Conservation (phyloP, 2,797 vertebrate genomes). For the Lithobates sylvaticus region DNA sequence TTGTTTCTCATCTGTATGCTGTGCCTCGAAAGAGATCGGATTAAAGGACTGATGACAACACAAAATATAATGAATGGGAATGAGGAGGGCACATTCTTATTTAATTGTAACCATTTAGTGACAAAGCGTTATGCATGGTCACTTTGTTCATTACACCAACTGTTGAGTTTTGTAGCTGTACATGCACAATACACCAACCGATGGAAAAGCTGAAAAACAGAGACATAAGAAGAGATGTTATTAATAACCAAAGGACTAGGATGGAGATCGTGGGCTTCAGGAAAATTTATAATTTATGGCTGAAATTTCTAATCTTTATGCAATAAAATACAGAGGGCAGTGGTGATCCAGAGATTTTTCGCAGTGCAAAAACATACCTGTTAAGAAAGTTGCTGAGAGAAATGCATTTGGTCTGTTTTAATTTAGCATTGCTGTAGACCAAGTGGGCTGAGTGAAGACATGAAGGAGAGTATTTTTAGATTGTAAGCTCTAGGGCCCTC, state of each 20-base stretch:
- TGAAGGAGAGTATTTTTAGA: too few species aligned
- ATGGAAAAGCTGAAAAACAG: background rate
- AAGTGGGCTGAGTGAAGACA: background rate
- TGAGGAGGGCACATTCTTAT: background rate
- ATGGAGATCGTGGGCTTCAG: conserved; percentile 68
- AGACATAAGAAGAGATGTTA: conserved; percentile 63
- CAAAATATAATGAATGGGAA: conserved; percentile 1
- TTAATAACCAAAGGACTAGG: conserved; percentile 55
- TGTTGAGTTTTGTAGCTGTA: background rate
- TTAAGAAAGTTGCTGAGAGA: background rate
- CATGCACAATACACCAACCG: background rate
- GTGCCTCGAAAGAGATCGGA: background rate
- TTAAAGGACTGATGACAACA: background rate
- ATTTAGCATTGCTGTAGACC: background rate
- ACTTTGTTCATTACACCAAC: background rate
- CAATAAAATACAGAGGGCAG: conserved; percentile 57
- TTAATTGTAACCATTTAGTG: background rate
- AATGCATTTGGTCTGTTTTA: background rate
- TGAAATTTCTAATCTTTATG: conserved; percentile 63
- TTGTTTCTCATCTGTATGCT: background rate
- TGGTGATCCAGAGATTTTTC: conserved; percentile 54
- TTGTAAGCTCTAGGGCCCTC: too few species aligned
- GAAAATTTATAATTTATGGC: conserved; percentile 60
- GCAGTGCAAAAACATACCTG: background rate
- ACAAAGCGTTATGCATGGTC: background rate